Conservation (phyloP, 2,113 vertebrate species). For the Origma solitaria region DNA sequence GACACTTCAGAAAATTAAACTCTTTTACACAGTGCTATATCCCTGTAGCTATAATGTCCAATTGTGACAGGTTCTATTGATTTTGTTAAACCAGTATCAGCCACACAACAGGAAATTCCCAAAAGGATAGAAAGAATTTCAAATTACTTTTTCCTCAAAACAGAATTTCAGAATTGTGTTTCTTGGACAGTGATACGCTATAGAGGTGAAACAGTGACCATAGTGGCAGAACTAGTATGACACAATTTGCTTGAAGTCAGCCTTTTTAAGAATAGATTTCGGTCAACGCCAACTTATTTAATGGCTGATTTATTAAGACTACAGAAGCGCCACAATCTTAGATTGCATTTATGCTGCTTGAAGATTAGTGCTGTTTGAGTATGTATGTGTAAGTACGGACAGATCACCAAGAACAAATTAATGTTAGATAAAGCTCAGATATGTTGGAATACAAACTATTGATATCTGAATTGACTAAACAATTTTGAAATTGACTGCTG, state of each 20-base stretch:
- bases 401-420: background rate
- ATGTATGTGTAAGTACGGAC: background rate
- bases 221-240: background rate
- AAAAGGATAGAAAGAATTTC: background rate
- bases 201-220: background rate
- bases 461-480: background rate
- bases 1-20: background rate
- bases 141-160: background rate
- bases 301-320: background rate
- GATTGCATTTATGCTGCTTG: background rate
- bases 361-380: background rate
- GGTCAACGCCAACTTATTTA: background rate
- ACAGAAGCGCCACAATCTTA: background rate
- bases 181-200: background rate
- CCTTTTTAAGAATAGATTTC: background rate
- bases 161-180: background rate
- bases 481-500: background rate
- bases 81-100: background rate
- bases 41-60: background rate
- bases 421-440: background rate
- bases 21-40: background rate
- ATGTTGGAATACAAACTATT: background rate
- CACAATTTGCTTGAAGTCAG: background rate
- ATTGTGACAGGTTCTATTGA: background rate
- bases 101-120: background rate